Conservation (phyloP, 2,797 vertebrate genomes). For the Eulemur coronatus region DNA sequence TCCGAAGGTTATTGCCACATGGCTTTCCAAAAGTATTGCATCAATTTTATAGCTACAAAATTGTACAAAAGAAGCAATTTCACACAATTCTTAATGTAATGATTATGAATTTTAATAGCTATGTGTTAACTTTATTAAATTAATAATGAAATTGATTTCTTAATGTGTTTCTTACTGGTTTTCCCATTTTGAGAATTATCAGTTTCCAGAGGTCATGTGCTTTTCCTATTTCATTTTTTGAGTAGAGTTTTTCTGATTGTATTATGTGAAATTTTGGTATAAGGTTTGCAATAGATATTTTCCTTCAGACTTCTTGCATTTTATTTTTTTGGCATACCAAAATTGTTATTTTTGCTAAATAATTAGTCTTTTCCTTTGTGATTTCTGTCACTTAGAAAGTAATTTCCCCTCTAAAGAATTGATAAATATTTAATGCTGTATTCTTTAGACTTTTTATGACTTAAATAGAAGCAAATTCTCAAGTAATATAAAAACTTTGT, state of each 20-base stretch:
- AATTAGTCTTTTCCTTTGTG: neutral
- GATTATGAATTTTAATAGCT: slow-evolving; percentile 33
- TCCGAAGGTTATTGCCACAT: neutral
- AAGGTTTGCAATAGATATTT: neutral
- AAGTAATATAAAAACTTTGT: neutral
- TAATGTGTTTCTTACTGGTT: neutral
- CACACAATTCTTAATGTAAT: neutral
- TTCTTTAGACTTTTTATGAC: slow-evolving; percentile 18
- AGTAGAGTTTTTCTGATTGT: neutral
- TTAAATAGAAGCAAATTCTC: slow-evolving; percentile 34
- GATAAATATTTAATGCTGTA: neutral
- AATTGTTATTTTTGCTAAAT: slow-evolving; percentile 8
- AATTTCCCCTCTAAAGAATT: neutral
- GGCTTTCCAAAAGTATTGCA: neutral
- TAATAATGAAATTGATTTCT: slow-evolving; percentile 1
- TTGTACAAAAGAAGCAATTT: neutral
- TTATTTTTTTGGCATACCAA: neutral
- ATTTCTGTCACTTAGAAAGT: neutral
- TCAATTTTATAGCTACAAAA: neutral
- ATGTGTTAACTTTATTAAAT: slow-evolving; percentile 34
- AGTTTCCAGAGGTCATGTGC: neutral
- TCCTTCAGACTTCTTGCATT: neutral
- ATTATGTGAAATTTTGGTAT: neutral
- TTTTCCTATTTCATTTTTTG: slow-evolving; percentile 9
- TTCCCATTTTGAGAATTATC: neutral